A percentile compares a stretch with the other conserved stretches of the same genome.
phyloP scores from a whole-genome alignment of 2,113 vertebrate species.

The Thinocorus orbignyianus region DNA sequence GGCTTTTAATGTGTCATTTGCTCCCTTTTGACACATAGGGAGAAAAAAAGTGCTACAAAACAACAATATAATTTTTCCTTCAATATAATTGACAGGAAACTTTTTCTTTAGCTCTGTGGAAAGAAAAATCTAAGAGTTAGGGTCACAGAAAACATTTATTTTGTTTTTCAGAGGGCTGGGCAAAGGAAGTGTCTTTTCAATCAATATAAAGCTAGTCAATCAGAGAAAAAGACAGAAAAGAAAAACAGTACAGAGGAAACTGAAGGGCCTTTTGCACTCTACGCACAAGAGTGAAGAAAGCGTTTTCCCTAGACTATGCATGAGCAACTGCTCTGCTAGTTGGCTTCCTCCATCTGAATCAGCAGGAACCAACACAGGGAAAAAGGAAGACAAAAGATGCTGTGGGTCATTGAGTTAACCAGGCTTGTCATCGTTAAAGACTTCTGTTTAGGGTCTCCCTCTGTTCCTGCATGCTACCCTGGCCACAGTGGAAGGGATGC shows the following conservation, averaged over 20 bases:
- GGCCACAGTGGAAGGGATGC: constrained; percentile 10
- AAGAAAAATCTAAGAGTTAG: constrained; percentile 55
- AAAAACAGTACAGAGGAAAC: constrained; percentile 41
- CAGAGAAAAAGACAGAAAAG: constrained; percentile 13
- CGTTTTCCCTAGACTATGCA: constrained; percentile 11
- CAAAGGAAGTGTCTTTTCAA: constrained; percentile 58
- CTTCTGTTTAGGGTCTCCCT: constrained; percentile 8
- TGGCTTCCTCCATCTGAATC: constrained; percentile 8
- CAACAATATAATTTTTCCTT: constrained; percentile 60
- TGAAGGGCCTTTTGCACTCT: constrained; percentile 36
- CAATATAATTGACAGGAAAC: constrained; percentile 53
- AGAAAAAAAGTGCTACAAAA: constrained; percentile 53
- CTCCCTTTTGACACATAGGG: constrained; percentile 67
- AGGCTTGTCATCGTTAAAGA: constrained; percentile 60
- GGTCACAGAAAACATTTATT: constrained; percentile 66
- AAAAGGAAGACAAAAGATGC: constrained; percentile 49
- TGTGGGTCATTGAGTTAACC: constrained; percentile 57
- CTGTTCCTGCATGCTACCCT: constrained; percentile 47
- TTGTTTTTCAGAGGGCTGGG: constrained; percentile 64
- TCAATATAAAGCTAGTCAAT: constrained; percentile 65
- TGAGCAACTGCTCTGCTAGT: constrained; percentile 24
- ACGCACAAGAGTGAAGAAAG: constrained; percentile 5
- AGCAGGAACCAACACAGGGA: constrained; percentile 23
- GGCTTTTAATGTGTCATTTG: constrained; percentile 70
- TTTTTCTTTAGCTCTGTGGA: constrained; percentile 28